These are phyloP conservation scores for Hypena proboscidalis DNA, from an alignment of 2,888 invertebrate species.

Conservation along the genomic window DNA sequence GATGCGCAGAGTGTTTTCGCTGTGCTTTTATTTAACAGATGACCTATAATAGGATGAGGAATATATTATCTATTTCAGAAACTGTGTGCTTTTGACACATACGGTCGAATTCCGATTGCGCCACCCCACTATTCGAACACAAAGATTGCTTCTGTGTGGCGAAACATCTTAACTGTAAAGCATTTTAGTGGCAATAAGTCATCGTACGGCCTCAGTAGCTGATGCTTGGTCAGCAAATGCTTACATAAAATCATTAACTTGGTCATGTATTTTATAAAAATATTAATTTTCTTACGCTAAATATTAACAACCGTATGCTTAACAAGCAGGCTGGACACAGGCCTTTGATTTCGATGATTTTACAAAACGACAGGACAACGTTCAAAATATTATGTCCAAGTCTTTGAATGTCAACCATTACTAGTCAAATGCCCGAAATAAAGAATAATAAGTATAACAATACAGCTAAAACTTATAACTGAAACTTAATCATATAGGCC, in stretches of 20 bases:
- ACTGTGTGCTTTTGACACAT: too few species aligned
- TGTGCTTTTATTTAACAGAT: too few species aligned
- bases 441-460: constrained; percentile 29
- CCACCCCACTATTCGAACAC: too few species aligned
- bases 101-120: too few species aligned
- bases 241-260: constrained; percentile 62
- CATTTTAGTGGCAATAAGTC: too few species aligned
- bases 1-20: too few species aligned
- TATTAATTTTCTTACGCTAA: constrained; percentile 68
- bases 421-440: constrained; percentile 17
- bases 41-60: too few species aligned
- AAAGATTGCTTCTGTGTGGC: too few species aligned
- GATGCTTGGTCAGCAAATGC: constrained; percentile 37
- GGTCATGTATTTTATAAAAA: constrained; percentile 77
- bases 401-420: constrained; percentile 1
- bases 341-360: constrained; percentile 7
- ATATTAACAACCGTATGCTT: constrained; percentile 53
- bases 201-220: constrained; percentile 25
- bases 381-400: background rate
- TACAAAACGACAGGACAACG: constrained; percentile 3
- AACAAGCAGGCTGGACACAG: constrained; percentile 48
- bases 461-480: constrained; percentile 16
- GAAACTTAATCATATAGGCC: constrained; percentile 24
- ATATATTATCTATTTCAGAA: too few species aligned
- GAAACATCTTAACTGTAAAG: too few species aligned